These are phyloP conservation scores for Drosophila sordidapex DNA, from an alignment of 2,888 invertebrate species.

Conservation along the genomic window DNA sequence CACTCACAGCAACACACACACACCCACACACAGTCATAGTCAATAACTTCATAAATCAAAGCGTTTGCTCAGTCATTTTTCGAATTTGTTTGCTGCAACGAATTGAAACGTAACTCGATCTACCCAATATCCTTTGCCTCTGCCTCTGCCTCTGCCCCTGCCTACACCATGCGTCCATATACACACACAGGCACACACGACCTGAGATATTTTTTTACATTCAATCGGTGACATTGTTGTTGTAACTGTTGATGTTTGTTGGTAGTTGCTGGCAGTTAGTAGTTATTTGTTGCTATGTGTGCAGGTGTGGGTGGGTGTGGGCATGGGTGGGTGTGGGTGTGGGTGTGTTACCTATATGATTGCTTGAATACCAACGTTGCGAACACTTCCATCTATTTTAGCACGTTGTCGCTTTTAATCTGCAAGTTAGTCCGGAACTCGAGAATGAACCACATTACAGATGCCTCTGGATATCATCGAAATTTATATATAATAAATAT, in stretches of 20 bases:
- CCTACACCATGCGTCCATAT: not conserved
- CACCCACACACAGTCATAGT: slow-evolving; percentile 30
- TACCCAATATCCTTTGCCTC: not conserved
- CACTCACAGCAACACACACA: slow-evolving; percentile 18
- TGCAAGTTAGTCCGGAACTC: not conserved
- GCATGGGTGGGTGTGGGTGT: not conserved
- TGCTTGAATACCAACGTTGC: slow-evolving; percentile 13
- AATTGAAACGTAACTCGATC: slow-evolving; percentile 53
- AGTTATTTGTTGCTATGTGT: not conserved
- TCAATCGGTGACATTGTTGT: slow-evolving; percentile 22
- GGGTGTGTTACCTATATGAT: slow-evolving; percentile 16
- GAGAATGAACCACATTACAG: not conserved
- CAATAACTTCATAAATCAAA: slow-evolving; percentile 79
- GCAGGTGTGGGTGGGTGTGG: not conserved
- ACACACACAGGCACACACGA: not conserved
- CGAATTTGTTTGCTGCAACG: slow-evolving; percentile 75
- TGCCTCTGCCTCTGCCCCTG: not conserved
- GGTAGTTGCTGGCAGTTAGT: slow-evolving; percentile 6
- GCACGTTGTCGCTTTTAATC: slow-evolving; percentile 16
- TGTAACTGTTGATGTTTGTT: slow-evolving; percentile 31
- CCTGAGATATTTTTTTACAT: slow-evolving; percentile 14
- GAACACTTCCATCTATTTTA: slow-evolving; percentile 5
- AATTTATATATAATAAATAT: not conserved
- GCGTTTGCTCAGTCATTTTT: slow-evolving; percentile 81
- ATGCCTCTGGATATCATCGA: not conserved